Base-by-base conservation (phyloP, 2,888 invertebrate genomes). In the Anoncus sp. region DNA sequence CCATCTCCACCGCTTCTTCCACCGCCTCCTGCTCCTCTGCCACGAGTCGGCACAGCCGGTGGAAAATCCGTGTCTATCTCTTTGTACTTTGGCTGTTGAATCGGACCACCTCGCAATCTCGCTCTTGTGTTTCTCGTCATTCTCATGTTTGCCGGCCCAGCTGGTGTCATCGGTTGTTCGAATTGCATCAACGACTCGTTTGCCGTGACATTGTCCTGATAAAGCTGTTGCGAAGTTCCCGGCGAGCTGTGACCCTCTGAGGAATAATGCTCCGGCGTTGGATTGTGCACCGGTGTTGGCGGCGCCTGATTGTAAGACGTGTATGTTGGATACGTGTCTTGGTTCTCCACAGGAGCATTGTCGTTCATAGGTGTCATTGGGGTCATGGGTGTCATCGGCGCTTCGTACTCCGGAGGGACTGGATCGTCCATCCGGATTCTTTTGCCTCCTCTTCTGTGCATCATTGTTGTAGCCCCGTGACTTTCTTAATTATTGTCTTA, bases 381-480 rank as follows among this genome's bases (percentile, higher is more conserved):
- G 20, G 93, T 93, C 92, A 93, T 92, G 6, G 95, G 95, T 20
- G 93, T 93, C 92, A 93, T 92, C 6, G 95, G 95, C 83, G 95
- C 96, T 43, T 97, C 97, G 90, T 96, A 97, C 89, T 97, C 97
- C 76, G 96, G 96, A 63, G 97, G 97, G 22, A 93, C 92, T 76
- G 96, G 96, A 91, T 97, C 97, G 92, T 97, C 97, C 97, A 98
- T 97, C 80, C 97, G 96, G 88, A 97, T 97, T 83, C 97, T 94
- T 92, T 97, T 98, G 84, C 97, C 97, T 87, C 97, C 97, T 77
- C 95, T 93, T 81, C 97, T 94, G 91, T 96, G 96, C 96, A 97
- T 96, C 86, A 92, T 93, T 67, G 55, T 80, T 55, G n/a, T 59
- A 18, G 14, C n/a, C 22, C 35, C 51, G 16, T 35, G 6, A 16